A percentile compares a stretch with the other conserved stretches of the same genome.
Evolutionary conservation across 2,113 vertebrate genomes (phyloP).

Genomic region (Pyrgilauda ruficollis): DNA sequence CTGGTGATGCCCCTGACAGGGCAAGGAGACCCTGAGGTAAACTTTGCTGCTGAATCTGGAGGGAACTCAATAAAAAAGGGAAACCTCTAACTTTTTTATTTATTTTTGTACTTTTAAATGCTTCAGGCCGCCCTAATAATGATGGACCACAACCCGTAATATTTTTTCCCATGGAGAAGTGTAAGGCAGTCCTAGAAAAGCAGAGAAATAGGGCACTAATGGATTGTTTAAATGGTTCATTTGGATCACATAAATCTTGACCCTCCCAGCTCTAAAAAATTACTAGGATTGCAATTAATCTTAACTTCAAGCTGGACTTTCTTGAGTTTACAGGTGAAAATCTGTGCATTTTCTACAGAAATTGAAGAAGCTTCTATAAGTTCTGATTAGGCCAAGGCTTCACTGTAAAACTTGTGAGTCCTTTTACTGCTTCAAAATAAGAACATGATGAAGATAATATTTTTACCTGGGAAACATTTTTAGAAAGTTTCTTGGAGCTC

Average conservation of each 20-base stretch:
- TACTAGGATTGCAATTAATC: background rate
- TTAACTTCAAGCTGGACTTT: background rate
- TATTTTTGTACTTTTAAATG: background rate
- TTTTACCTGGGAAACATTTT: background rate
- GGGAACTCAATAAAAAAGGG: background rate
- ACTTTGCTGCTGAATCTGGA: background rate
- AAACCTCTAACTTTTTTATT: background rate
- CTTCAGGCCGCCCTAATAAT: background rate
- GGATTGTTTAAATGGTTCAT: background rate
- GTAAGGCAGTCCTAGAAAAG: background rate
- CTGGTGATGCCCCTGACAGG: accelerated
- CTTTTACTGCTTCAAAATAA: background rate
- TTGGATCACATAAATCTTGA: background rate
- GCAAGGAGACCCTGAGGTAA: accelerated
- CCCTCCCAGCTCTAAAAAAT: background rate
- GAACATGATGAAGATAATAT: background rate
- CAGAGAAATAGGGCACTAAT: background rate
- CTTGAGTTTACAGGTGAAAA: background rate
- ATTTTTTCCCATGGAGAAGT: background rate
- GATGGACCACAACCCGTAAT: accelerated
- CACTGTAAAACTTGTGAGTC: background rate
- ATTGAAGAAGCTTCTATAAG: background rate
- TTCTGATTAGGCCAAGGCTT: background rate
- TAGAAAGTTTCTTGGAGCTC: background rate
- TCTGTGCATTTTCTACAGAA: background rate